phyloP scores from a whole-genome alignment of 2,113 vertebrate genomes.

The Choloepus hoffmanni region DNA sequence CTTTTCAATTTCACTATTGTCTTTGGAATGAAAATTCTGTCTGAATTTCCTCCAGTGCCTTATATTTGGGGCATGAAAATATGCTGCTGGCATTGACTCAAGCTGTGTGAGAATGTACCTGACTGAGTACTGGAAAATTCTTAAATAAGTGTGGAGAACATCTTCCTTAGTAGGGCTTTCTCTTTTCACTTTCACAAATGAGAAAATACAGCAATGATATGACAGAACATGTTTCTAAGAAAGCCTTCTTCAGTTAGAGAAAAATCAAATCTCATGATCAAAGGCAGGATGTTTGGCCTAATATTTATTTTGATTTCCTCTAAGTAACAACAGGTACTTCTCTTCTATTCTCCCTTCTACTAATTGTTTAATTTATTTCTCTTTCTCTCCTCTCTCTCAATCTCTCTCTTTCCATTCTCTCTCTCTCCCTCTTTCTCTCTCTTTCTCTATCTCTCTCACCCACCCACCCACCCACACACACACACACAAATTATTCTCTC shows the following conservation, averaged over 20 bases:
- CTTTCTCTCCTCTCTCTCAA: neutral
- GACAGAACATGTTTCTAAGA: neutral
- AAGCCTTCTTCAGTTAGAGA: neutral
- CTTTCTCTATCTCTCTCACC: neutral
- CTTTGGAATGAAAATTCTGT: conserved; percentile 31
- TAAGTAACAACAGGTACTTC: neutral
- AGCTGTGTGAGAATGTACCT: neutral
- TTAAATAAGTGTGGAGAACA: neutral
- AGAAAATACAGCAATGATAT: neutral
- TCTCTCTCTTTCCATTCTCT: neutral
- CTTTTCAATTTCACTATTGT: conserved; percentile 1
- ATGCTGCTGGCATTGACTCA: neutral
- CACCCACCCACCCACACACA: neutral
- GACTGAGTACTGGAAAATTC: neutral
- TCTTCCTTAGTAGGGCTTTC: neutral
- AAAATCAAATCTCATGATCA: neutral
- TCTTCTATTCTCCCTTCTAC: neutral
- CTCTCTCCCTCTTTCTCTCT: neutral
- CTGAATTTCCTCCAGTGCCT: neutral
- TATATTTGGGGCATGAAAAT: neutral
- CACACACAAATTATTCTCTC: neutral
- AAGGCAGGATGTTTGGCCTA: neutral
- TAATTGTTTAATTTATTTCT: neutral
- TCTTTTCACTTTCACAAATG: neutral
- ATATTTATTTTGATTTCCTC: neutral